phyloP scores from a whole-genome alignment of 2,797 vertebrate species.

The Labeo calbasu region DNA sequence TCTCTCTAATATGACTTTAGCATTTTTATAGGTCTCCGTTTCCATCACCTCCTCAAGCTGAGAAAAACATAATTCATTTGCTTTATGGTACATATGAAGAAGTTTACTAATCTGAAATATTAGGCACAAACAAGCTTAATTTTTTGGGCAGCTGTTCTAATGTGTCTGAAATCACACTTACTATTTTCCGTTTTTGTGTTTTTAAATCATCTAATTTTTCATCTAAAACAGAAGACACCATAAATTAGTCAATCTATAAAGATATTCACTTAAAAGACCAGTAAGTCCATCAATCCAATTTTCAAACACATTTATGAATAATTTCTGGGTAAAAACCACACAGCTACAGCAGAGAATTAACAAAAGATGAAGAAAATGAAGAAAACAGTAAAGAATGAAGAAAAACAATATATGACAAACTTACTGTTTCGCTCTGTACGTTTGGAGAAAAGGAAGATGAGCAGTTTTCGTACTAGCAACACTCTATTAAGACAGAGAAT shows the following conservation, averaged over 20 bases:
- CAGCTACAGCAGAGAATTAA: background rate
- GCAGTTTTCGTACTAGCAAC: slow-evolving; percentile 88
- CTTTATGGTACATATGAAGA: background rate
- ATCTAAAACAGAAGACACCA: slow-evolving; percentile 75
- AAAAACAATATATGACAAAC: slow-evolving; percentile 62
- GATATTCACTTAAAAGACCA: background rate
- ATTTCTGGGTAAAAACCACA: background rate
- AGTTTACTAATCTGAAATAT: background rate
- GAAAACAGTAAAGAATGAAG: background rate
- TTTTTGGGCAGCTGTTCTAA: background rate
- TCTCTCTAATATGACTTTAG: slow-evolving; percentile 95
- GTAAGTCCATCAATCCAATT: too few relatives aligned
- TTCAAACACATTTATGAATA: background rate
- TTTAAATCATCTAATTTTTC: slow-evolving; percentile 93
- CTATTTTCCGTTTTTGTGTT: slow-evolving; percentile 90
- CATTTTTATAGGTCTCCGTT: slow-evolving; percentile 95
- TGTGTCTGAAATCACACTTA: slow-evolving; percentile 76
- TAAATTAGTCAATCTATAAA: background rate
- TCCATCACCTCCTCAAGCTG: slow-evolving; percentile 99
- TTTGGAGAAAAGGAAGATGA: slow-evolving; percentile 93
- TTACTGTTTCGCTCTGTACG: slow-evolving; percentile 97
- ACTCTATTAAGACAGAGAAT: slow-evolving; percentile 80
- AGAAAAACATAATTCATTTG: background rate
- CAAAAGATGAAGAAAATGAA: background rate
- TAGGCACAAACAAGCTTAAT: background rate